These are phyloP conservation scores for Morinoia aosen DNA, from an alignment of 2,888 invertebrate genomes.

Conservation along the genomic window DNA sequence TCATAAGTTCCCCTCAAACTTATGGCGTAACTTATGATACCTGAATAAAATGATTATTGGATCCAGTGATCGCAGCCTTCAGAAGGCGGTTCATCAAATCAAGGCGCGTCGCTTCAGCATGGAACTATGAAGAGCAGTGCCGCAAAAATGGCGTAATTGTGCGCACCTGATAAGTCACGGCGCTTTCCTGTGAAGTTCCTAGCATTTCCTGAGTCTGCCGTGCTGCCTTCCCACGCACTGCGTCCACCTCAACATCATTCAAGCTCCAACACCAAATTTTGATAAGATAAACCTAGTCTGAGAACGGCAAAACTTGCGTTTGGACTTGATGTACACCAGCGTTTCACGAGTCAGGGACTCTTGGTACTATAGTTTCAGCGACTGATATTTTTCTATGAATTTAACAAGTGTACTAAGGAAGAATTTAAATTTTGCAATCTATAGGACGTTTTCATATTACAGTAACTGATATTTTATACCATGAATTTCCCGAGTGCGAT, in stretches of 20 bases:
- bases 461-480: not conserved
- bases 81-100: not conserved
- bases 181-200: not conserved
- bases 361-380: too few relatives aligned
- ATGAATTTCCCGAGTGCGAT: not conserved
- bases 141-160: not conserved
- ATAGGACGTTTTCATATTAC: too few relatives aligned
- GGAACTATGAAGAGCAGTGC: not conserved
- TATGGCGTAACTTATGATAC: too few relatives aligned
- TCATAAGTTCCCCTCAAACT: too few relatives aligned
- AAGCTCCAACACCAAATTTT: not conserved
- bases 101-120: not conserved
- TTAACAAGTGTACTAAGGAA: too few relatives aligned
- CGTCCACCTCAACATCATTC: not conserved
- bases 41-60: too few relatives aligned
- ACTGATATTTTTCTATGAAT: too few relatives aligned
- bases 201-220: not conserved
- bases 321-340: too few relatives aligned
- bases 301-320: too few relatives aligned
- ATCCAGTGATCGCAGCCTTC: not conserved
- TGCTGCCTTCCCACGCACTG: not conserved
- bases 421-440: too few relatives aligned
- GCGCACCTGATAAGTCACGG: slow-evolving; percentile 24
- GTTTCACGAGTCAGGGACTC: too few relatives aligned
- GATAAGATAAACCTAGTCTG: too few relatives aligned